Base-by-base conservation (phyloP, 1,140 invertebrate species). In the Babylonia areolata region DNA sequence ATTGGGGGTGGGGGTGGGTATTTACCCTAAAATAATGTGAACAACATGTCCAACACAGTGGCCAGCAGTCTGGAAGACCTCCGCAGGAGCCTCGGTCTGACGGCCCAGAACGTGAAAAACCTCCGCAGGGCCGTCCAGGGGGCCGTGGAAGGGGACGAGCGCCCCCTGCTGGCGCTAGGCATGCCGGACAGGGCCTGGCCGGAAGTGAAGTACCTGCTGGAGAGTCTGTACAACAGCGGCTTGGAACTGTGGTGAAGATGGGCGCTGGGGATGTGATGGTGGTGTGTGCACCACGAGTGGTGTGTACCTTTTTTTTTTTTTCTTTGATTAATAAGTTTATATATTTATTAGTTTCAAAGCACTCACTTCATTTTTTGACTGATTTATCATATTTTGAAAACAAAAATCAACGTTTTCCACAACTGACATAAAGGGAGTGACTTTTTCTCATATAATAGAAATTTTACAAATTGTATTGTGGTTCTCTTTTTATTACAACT, bases 111-210 rank as follows among this genome's bases (percentile, higher is more conserved):
- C 80, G 88, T 90, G 9, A 83, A 90, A 28, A 91, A 90, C 54
- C 85, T 94, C 33, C 85, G 89, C 28, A 87, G 86, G 40, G 93
- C 91, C 5, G 90, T 94, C 64, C 81, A 87, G 58, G 90, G 91
- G 2, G 90, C 92, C 11, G 73, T 89, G 35, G 89, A 93, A 73
- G 91, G 91, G 31, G 91, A 93, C 75, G 91, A 93, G 88, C 86
- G 92, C 39, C 90, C 91, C 2, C 87, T 94, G 78, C 73, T 90
- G 64, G 89, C 86, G 54, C 88, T 93, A 81, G 92, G 92, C 46
- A 94, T 94, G 93, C 91, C 92, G 2, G 90, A 92, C 58, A 86
- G 89, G 46, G 91, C 90, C 35, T 94, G 93, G 93, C 90, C 91
- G 51, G 93, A 93, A 81, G 91, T 92, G 51, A 81, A 84, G 69